phyloP scores from a whole-genome alignment of 2,113 vertebrate species.

The Lepidothrix coronata region DNA sequence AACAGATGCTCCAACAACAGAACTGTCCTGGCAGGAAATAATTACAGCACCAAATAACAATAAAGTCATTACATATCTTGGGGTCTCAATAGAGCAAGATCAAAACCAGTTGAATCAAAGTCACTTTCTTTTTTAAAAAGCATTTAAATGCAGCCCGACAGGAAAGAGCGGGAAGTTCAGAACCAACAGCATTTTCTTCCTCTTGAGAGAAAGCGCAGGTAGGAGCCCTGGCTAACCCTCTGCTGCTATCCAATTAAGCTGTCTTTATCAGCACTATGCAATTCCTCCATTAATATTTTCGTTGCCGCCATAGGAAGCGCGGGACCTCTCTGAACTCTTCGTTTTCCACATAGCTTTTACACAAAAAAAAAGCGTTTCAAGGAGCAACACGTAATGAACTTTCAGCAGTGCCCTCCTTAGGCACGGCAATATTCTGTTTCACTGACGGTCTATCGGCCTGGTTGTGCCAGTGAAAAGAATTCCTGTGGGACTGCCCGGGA shows the following conservation, averaged over 20 bases:
- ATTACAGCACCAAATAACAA: neutral
- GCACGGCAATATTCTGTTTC: neutral
- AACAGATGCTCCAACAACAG: neutral
- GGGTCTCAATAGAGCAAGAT: rapidly evolving
- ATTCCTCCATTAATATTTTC: neutral
- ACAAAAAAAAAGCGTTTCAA: neutral
- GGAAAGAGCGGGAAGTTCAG: neutral
- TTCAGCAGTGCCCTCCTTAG: neutral
- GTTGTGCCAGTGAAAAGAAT: rapidly evolving
- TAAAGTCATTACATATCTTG: neutral
- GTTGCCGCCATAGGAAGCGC: neutral
- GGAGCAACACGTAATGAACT: neutral
- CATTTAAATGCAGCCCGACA: neutral
- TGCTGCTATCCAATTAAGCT: neutral
- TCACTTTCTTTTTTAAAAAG: neutral
- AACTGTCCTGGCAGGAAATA: neutral
- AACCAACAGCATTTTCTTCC: neutral
- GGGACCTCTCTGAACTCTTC: neutral
- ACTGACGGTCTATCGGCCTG: neutral
- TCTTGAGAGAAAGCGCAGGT: neutral
- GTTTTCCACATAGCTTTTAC: rapidly evolving
- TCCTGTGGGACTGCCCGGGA: neutral
- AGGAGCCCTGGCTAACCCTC: neutral
- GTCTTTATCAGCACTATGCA: neutral
- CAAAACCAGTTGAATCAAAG: neutral